Percentiles rank a stretch among this genome's conserved stretches.
These are phyloP conservation scores for human DNA, from an alignment of 2,113 vertebrate species.

Conservation along the genomic window DNA sequence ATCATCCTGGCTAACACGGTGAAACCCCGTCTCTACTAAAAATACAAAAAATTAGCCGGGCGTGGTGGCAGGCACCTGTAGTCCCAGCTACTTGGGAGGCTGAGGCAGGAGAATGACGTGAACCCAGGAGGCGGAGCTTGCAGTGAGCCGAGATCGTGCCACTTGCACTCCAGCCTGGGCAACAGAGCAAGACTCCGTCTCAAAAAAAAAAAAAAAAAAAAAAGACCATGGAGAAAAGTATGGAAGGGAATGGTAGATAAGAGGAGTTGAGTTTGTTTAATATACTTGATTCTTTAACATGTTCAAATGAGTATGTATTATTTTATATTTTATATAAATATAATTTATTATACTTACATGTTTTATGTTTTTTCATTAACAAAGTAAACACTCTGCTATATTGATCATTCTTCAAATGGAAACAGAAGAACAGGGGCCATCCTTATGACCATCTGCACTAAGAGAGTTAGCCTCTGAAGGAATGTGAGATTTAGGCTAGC, in stretches of 20 bases:
- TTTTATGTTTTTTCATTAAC: conserved; percentile 9
- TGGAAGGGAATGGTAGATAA: background rate
- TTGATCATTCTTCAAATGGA: background rate
- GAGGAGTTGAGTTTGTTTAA: background rate
- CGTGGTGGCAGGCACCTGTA: no score
- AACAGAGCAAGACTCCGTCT: no score
- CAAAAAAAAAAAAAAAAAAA: no score
- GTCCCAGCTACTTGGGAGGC: no score
- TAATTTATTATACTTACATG: background rate
- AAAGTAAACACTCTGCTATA: background rate
- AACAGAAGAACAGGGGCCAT: background rate
- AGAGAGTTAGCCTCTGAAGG: background rate
- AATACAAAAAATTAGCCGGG: no score
- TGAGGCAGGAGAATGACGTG: no score
- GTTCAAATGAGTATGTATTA: background rate
- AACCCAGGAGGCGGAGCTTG: no score
- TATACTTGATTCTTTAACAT: background rate
- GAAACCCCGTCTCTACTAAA: no score
- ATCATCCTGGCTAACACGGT: no score
- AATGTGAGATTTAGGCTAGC: background rate
- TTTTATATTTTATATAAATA: background rate
- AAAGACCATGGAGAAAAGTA: background rate
- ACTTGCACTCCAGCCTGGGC: no score
- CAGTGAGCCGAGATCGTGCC: no score
- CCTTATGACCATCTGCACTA: background rate